phyloP scores from a whole-genome alignment of 1,140 invertebrate species.

The Sitophilus oryzae region DNA sequence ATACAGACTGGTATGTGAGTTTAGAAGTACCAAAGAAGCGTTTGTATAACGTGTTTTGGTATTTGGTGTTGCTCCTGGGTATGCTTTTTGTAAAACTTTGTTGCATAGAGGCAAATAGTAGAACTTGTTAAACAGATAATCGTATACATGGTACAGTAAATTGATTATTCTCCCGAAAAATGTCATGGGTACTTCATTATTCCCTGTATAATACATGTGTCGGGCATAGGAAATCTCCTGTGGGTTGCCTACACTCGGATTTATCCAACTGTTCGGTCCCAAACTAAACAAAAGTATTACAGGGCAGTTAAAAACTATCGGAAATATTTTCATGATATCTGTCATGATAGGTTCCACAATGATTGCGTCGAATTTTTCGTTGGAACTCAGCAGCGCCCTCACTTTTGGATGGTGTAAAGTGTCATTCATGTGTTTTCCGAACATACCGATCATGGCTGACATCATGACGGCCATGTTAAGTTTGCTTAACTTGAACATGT shows the following conservation, averaged over 20 bases:
- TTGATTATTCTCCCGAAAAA: not conserved
- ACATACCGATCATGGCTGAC: no score
- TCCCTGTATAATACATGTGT: not conserved
- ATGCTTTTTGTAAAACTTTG: conserved; percentile 40
- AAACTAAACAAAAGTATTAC: not conserved
- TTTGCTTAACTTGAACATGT: no score
- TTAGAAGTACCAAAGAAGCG: conserved; percentile 49
- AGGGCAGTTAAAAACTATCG: not conserved
- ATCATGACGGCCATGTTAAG: no score
- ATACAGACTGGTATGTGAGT: conserved; percentile 52
- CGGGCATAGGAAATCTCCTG: not conserved
- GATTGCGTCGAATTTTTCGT: conserved; percentile 56
- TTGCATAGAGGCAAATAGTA: conserved; percentile 32
- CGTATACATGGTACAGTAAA: not conserved
- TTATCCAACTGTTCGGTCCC: not conserved
- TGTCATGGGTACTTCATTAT: not conserved
- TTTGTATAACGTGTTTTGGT: conserved; percentile 43
- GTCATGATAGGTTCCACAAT: conserved; percentile 61
- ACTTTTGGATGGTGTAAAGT: conserved; percentile 19
- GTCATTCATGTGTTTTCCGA: no score
- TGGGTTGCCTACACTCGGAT: not conserved
- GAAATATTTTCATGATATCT: conserved; percentile 57
- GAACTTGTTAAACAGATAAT: not conserved
- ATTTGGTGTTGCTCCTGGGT: conserved; percentile 35
- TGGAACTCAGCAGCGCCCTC: conserved; percentile 21